Evolutionary conservation across 2,797 vertebrate species (phyloP).

Genomic region (Gila robusta): DNA sequence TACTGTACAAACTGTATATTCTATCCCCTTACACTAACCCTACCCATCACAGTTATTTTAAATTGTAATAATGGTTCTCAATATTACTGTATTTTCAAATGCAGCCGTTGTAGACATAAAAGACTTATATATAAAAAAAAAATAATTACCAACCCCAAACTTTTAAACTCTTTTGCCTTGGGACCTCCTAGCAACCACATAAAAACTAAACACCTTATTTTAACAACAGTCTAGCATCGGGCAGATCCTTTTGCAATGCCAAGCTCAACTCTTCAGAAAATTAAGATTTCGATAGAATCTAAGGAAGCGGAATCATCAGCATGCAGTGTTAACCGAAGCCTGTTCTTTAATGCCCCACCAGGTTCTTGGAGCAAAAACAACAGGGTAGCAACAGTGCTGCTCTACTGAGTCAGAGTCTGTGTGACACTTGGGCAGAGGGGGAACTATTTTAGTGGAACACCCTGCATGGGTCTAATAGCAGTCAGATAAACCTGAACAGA

Average conservation of each 20-base stretch:
- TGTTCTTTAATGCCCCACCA: slow-evolving; percentile 8
- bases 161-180: background rate
- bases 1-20: background rate
- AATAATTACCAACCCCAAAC: background rate
- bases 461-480: slow-evolving; percentile 47
- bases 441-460: slow-evolving; percentile 39
- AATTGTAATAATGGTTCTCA: background rate
- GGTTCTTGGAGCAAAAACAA: slow-evolving; percentile 36
- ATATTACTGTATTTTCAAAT: background rate
- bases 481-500: slow-evolving; percentile 16
- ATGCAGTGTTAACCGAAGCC: slow-evolving; percentile 21
- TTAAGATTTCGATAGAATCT: background rate
- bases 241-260: background rate
- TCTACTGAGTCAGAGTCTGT: background rate
- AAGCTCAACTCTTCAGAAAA: background rate
- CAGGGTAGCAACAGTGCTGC: slow-evolving; percentile 17
- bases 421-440: background rate
- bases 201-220: background rate
- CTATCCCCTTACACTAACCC: background rate
- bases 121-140: background rate
- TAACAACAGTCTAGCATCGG: background rate
- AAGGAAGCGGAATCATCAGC: background rate
- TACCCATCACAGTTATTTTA: background rate
- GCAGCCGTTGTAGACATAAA: background rate
- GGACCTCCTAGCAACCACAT: background rate